A percentile compares a stretch with the other conserved stretches of the same genome.
Evolutionary conservation across 1,140 invertebrate genomes (phyloP).

Genomic region (Zaprionus taronus): DNA sequence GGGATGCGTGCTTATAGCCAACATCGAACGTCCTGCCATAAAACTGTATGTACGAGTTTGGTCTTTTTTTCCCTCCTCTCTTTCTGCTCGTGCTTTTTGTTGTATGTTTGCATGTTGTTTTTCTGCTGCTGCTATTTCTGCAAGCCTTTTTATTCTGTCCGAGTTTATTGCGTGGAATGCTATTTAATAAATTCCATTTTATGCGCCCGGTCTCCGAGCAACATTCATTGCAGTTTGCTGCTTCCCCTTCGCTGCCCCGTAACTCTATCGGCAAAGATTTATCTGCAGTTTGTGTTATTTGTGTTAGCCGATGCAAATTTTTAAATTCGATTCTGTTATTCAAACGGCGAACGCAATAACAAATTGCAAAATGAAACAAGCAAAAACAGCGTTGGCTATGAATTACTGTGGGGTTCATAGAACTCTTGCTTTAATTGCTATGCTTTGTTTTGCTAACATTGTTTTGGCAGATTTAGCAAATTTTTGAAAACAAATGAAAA

Average conservation of each 20-base stretch:
- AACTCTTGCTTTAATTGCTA: background rate
- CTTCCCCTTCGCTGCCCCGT: slow-evolving; percentile 11
- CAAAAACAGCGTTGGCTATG: slow-evolving; percentile 8
- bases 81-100: background rate
- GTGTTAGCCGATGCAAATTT: slow-evolving; percentile 73
- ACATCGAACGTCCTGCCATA: slow-evolving; percentile 74
- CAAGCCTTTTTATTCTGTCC: slow-evolving; percentile 44
- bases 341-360: slow-evolving; percentile 56
- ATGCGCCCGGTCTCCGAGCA: slow-evolving; percentile 15
- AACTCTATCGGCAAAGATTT: slow-evolving; percentile 53
- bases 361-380: slow-evolving; percentile 44
- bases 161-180: slow-evolving; percentile 81
- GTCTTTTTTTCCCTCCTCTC: slow-evolving; percentile 31
- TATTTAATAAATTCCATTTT: slow-evolving; percentile 83
- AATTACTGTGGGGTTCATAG: background rate
- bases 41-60: slow-evolving; percentile 76
- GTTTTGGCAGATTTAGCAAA: background rate
- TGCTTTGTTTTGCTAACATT: background rate
- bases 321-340: slow-evolving; percentile 73
- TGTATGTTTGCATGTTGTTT: slow-evolving; percentile 38
- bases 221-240: slow-evolving; percentile 7
- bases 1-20: slow-evolving; percentile 36
- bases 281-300: slow-evolving; percentile 60
- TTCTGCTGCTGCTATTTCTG: slow-evolving; percentile 36
- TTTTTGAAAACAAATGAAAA: background rate